phyloP scores from a whole-genome alignment of 2,797 vertebrate genomes.

The Synaphobranchus kaupii region DNA sequence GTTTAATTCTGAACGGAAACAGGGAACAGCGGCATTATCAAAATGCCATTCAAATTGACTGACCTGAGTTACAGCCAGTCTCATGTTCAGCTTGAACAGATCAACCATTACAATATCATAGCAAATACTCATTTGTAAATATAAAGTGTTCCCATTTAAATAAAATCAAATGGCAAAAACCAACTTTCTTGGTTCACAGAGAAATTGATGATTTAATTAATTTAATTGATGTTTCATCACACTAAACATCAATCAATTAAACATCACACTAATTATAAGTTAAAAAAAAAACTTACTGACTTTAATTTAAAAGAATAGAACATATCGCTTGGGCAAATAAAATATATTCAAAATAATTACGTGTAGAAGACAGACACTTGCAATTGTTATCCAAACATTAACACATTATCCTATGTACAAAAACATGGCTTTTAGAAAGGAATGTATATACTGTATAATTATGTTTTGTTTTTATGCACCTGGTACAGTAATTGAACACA shows the following conservation, averaged over 20 bases:
- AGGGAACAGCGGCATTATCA: neutral
- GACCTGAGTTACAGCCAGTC: neutral
- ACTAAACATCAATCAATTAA: conserved; percentile 11
- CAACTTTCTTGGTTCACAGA: conserved; percentile 11
- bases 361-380: conserved; percentile 50
- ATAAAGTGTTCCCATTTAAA: conserved; percentile 5
- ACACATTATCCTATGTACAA: conserved; percentile 61
- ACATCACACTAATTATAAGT: conserved; percentile 9
- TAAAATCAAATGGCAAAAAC: neutral
- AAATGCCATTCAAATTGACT: neutral
- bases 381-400: conserved; percentile 47
- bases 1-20: conserved; percentile 1
- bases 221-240: neutral
- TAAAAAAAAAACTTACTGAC: neutral
- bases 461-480: conserved; percentile 4
- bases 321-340: conserved; percentile 27
- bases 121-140: neutral
- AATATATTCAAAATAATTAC: conserved; percentile 45
- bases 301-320: conserved; percentile 10
- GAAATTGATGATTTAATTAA: conserved; percentile 5
- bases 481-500: conserved; percentile 31
- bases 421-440: conserved; percentile 68
- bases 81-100: neutral
- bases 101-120: conserved; percentile 20
- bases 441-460: conserved; percentile 6